Base-by-base conservation (phyloP, 1,140 invertebrate species). In the Drosophila rhopaloa region DNA sequence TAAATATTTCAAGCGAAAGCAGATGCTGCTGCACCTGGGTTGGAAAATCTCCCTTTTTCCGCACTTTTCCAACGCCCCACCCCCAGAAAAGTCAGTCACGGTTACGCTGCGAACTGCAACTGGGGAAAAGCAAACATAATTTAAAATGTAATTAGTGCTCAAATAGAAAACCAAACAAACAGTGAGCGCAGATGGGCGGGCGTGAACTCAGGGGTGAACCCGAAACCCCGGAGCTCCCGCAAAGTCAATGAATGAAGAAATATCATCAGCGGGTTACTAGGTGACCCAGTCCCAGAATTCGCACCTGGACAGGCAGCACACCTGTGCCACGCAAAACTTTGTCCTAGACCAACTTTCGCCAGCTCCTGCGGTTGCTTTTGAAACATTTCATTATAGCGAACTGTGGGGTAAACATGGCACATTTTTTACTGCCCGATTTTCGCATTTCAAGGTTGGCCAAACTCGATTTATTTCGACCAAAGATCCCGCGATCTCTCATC, bases 101-200 rank as follows among this genome's bases (percentile, higher is more conserved):
- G 70, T 72, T 77, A 76, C 72, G 62, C 29, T 56, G 70, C 68
- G 50, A 77, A 72, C 57, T 75, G 73, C 57, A 59, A 24, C 60
- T 63, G 60, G 80, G 61, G 77, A 81, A 89, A 90, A 79, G 84
- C 85, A 89, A 89, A 89, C 86, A 89, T 89, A 89, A 90, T 89
- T 89, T 89, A 89, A 89, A 89, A 89, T 89, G 84, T 89, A 89
- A 89, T 89, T 89, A 89, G 84, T 89, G 84, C 81, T 89, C 84
- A 89, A 89, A 89, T 89, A 89, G 80, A 84, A 89, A 89, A 83
- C 80, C 85, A 89, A 84, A 89, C 80, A 88, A 88, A 88, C 80
- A 80, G 68, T 63, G 63, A 73, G 43, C 62, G 35, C 75, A 56
- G 48, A 40, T 55, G 66, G 65, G 77, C 72, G 76, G 59, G 73